These are phyloP conservation scores for Cygnus olor DNA, from an alignment of 2,797 vertebrate species.

Conservation along the genomic window DNA sequence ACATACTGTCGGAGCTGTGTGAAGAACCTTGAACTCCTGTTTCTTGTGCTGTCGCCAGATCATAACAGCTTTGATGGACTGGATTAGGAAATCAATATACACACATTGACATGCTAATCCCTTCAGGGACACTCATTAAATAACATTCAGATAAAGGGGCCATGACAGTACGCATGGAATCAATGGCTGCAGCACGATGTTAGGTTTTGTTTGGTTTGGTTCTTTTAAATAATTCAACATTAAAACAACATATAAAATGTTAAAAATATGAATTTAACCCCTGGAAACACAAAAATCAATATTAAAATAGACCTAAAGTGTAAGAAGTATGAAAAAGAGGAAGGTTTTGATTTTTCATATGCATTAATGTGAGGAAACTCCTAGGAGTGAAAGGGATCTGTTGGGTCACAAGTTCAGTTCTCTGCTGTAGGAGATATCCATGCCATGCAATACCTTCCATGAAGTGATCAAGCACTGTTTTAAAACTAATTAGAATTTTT, in stretches of 20 bases:
- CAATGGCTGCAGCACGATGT: background rate
- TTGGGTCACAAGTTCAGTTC: constrained; percentile 27
- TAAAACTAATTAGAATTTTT: constrained; percentile 20
- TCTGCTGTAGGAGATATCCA: constrained; percentile 14
- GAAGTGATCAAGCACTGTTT: background rate
- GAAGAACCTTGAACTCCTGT: constrained; percentile 66
- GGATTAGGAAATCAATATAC: constrained; percentile 63
- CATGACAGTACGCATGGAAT: background rate
- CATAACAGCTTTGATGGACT: constrained; percentile 8
- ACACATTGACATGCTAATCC: constrained; percentile 57
- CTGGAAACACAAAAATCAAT: fast-evolving
- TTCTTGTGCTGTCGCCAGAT: constrained; percentile 32
- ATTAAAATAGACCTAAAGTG: background rate
- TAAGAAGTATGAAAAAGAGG: background rate
- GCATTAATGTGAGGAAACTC: background rate
- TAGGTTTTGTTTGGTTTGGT: background rate
- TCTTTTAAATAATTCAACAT: background rate
- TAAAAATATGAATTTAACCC: background rate
- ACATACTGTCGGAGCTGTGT: constrained; percentile 32
- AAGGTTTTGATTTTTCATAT: background rate
- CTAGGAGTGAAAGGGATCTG: background rate
- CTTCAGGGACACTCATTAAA: constrained; percentile 63
- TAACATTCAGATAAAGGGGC: background rate
- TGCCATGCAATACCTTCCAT: background rate
- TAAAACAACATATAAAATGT: background rate